Evolutionary conservation across 2,113 vertebrate species (phyloP).

Genomic region (Phalacrocorax pelagicus): DNA sequence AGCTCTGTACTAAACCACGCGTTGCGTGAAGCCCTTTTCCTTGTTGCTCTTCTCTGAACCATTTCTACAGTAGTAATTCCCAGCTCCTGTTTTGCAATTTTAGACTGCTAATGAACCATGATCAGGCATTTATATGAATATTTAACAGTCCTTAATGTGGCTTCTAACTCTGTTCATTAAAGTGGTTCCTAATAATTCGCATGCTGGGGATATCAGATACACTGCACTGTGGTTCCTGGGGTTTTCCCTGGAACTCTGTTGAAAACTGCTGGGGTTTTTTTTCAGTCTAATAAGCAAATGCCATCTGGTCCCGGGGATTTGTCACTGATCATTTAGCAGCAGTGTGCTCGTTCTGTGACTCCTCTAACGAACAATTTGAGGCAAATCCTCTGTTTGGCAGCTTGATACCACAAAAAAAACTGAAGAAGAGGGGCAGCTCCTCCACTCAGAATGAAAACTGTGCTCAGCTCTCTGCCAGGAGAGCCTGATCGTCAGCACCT

Average conservation of each 20-base stretch:
- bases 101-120: not conserved
- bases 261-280: not conserved
- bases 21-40: not conserved
- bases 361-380: not conserved
- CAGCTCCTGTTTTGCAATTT: not conserved
- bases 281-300: not conserved
- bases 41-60: not conserved
- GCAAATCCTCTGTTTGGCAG: not conserved
- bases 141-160: not conserved
- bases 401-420: not conserved
- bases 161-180: not conserved
- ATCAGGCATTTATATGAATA: not conserved
- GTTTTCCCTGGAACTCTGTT: not conserved
- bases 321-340: not conserved
- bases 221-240: not conserved
- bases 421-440: not conserved
- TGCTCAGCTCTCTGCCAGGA: not conserved
- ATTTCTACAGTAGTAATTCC: not conserved
- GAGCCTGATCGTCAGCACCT: rapidly evolving
- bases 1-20: rapidly evolving
- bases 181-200: not conserved
- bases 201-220: not conserved
- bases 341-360: rapidly evolving
- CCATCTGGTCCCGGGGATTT: not conserved
- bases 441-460: rapidly evolving